Evolutionary conservation across 1,140 invertebrate genomes (phyloP).

Genomic region (Drosophila eugracilis): DNA sequence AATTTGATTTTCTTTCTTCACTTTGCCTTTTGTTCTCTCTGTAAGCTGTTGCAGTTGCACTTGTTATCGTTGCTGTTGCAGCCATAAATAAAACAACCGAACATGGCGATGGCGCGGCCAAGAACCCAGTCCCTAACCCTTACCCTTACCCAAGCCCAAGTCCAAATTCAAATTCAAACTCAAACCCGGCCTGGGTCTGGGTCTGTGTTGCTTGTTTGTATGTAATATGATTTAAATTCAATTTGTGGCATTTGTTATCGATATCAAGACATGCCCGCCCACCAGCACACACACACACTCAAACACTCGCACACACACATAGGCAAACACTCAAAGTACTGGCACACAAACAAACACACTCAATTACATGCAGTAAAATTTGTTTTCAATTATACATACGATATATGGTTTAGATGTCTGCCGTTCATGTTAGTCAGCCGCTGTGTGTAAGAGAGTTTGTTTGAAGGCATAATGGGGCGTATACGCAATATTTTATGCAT

Average conservation of each 20-base stretch:
- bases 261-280: slow-evolving; percentile 67
- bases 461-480: slow-evolving; percentile 49
- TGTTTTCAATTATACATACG: slow-evolving; percentile 78
- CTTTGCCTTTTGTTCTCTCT: background rate
- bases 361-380: slow-evolving; percentile 79
- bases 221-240: slow-evolving; percentile 82
- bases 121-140: slow-evolving; percentile 26
- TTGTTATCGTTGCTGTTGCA: slow-evolving; percentile 41
- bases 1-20: background rate
- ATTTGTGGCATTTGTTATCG: slow-evolving; percentile 81
- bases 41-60: slow-evolving; percentile 11
- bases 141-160: slow-evolving; percentile 8
- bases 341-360: slow-evolving; percentile 46
- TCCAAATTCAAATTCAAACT: background rate
- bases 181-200: slow-evolving; percentile 21
- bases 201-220: slow-evolving; percentile 39
- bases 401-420: slow-evolving; percentile 58
- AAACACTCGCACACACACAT: no score
- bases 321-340: no score
- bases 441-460: slow-evolving; percentile 9
- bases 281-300: slow-evolving; percentile 15
- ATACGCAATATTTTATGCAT: slow-evolving; percentile 73
- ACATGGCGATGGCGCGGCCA: slow-evolving; percentile 47
- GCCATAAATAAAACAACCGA: slow-evolving; percentile 77
- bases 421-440: slow-evolving; percentile 23